Conservation (phyloP, 2,888 invertebrate genomes). For the Azorinus chamasolen region DNA sequence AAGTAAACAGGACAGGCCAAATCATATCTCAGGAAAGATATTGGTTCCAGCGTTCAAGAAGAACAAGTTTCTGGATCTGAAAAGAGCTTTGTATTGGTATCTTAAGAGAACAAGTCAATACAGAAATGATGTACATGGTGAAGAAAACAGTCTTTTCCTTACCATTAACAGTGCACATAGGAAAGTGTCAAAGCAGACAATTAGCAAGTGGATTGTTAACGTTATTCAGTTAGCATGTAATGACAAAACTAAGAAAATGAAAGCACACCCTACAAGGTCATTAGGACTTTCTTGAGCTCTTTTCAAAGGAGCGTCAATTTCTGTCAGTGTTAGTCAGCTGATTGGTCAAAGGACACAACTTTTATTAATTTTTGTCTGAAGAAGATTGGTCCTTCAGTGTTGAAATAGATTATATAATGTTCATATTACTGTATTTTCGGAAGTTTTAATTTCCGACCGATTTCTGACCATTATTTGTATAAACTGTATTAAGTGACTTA, state of each 20-base stretch:
- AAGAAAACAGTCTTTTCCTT: constrained; percentile 2
- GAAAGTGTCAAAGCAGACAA: neutral
- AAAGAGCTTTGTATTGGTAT: constrained; percentile 17
- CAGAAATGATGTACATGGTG: neutral
- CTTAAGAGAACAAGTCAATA: constrained; percentile 10
- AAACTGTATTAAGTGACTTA: neutral
- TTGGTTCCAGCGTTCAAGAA: constrained; percentile 13
- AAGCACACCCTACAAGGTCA: constrained; percentile 16
- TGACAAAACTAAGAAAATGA: neutral
- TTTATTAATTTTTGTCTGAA: neutral
- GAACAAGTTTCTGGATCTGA: constrained; percentile 16
- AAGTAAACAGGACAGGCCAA: constrained; percentile 5
- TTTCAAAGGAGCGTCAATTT: constrained; percentile 1
- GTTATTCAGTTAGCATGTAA: constrained; percentile 12
- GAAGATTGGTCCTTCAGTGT: neutral
- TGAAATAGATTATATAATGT: neutral
- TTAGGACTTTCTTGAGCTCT: constrained; percentile 13
- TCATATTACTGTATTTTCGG: too few species aligned
- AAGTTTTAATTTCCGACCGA: constrained; percentile 2
- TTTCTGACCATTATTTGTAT: neutral
- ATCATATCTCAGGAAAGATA: constrained; percentile 6
- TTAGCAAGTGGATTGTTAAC: constrained; percentile 13
- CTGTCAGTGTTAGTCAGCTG: constrained; percentile 1
- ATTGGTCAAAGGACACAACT: constrained; percentile 5
- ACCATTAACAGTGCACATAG: constrained; percentile 5